phyloP scores from a whole-genome alignment of 2,888 invertebrate species.

The Melolontha melolontha region DNA sequence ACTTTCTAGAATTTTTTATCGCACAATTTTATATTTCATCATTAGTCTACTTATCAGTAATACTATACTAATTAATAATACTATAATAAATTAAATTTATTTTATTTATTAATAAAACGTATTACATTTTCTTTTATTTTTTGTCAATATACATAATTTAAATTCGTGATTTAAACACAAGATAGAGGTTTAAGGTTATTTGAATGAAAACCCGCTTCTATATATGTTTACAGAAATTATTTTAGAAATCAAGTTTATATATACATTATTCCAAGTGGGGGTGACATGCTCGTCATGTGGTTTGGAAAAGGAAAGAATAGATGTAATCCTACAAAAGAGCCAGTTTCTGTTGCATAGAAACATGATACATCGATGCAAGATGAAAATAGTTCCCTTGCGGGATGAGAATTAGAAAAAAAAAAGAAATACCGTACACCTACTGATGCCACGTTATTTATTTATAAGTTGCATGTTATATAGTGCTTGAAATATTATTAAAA shows the following conservation, averaged over 20 bases:
- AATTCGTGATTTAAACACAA: no score
- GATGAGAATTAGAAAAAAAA: constrained; percentile 26
- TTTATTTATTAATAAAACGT: no score
- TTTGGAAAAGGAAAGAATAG: background rate
- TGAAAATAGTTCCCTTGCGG: constrained; percentile 35
- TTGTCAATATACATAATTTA: background rate
- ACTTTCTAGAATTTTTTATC: no score
- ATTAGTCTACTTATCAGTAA: no score
- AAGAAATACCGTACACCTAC: constrained; percentile 12
- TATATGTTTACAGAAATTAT: constrained; percentile 24
- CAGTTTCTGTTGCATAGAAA: background rate
- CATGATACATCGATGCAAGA: background rate
- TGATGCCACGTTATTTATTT: constrained; percentile 25
- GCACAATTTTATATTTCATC: no score
- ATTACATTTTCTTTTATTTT: constrained; percentile 13
- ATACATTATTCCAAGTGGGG: constrained; percentile 34
- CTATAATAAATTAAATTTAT: no score
- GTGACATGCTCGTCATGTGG: constrained; percentile 27
- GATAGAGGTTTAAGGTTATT: no score
- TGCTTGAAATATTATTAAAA: constrained; percentile 26
- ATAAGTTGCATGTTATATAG: constrained; percentile 6
- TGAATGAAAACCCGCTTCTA: no score
- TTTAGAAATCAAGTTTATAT: constrained; percentile 40
- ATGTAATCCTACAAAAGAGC: background rate
- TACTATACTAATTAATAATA: no score